Evolutionary conservation across 2,888 invertebrate genomes (phyloP), one percentile per base, ranked within the genome.

Genomic region (Unio pictorum): DNA sequence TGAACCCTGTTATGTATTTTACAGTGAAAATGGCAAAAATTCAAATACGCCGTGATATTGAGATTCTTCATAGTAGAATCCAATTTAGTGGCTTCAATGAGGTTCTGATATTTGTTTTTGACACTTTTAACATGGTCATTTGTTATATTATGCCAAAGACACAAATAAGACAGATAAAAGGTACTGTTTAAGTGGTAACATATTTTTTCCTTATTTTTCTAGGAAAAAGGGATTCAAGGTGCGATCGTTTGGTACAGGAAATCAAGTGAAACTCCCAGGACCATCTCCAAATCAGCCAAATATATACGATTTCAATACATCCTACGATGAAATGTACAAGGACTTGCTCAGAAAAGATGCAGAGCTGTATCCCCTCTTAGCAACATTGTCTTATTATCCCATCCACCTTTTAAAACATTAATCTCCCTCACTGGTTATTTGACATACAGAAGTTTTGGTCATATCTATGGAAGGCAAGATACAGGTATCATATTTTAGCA

Each of bases 201-300:
- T 34, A 34, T 62, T 28, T 26, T 62, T 30, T 18, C 0, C 8
- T 71, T 61, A 59, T 72, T 68, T 58, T 81, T 89, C 71, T 90
- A 95, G 96, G 69, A 99, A 99, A 92, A 98, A 98, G 87, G 99
- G 99, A 20, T 99, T 96, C 89, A 94, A 94, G 88, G 98, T 99
- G 0, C 94, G 95, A 88, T 98, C 98, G 0, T 98, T 94, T 91
- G 92, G 92, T 7, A 91, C 91, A n/a, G 92, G 92, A 56, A 91
- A 84, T 70, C 90, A 91, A 91, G 99, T 99, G 1, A 99, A 99
- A 90, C 92, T 99, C 70, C 99, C 99, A 11, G 99, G 99, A 57
- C 94, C 95, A 64, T 94, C 98, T 15, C 94, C 95, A 6, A 98
- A 98, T 90, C 88, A 90, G 86, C 99, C 99, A 4, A 99, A 99